These are phyloP conservation scores for Lepidocyrtoides sp. DNA, from an alignment of 2,888 invertebrate species.

Conservation along the genomic window DNA sequence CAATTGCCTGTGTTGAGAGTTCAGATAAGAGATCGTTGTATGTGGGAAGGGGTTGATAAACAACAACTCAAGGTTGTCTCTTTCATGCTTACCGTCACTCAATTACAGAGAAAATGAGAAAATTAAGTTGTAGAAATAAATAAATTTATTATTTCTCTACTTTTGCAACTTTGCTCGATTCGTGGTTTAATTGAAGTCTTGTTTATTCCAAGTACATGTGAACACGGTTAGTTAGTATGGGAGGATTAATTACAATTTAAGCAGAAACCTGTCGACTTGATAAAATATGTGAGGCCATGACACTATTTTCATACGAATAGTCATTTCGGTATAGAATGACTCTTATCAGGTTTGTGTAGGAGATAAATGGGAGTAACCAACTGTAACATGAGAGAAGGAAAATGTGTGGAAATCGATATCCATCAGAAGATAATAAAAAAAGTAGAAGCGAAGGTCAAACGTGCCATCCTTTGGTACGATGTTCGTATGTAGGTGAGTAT, in stretches of 20 bases:
- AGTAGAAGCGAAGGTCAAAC: slow-evolving; percentile 43
- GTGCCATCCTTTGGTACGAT: too few relatives aligned
- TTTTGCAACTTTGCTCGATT: background rate
- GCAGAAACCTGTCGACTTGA: background rate
- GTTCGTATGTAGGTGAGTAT: too few relatives aligned
- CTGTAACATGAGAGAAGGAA: background rate
- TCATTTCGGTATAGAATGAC: background rate
- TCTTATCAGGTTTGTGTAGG: background rate
- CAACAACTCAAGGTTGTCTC: background rate
- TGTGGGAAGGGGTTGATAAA: slow-evolving; percentile 46
- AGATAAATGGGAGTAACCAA: background rate
- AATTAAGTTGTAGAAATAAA: slow-evolving; percentile 11
- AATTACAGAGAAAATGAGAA: slow-evolving; percentile 33
- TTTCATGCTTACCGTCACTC: slow-evolving; percentile 6
- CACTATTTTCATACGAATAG: background rate
- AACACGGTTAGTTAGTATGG: background rate
- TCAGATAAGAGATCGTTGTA: slow-evolving; percentile 38
- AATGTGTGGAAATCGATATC: slow-evolving; percentile 44
- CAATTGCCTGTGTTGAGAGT: too few relatives aligned
- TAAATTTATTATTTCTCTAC: background rate
- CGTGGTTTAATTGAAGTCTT: background rate
- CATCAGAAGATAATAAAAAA: slow-evolving; percentile 13
- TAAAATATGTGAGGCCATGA: background rate
- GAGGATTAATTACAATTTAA: too few relatives aligned
- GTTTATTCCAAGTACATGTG: background rate